These are phyloP conservation scores for Coenobita brevimanus DNA, from an alignment of 1,140 invertebrate species.

Conservation along the genomic window DNA sequence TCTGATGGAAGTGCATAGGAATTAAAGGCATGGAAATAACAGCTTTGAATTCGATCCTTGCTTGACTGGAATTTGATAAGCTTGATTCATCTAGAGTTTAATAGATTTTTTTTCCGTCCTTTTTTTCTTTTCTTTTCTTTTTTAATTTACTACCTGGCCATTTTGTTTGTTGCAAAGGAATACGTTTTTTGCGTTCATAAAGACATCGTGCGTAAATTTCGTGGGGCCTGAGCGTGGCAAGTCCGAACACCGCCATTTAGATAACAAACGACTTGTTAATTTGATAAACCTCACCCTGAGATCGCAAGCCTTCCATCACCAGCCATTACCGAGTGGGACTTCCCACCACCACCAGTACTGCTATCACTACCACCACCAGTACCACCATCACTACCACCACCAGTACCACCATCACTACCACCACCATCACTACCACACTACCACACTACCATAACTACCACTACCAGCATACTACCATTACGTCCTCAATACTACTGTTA, in stretches of 20 bases:
- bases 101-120: too few relatives aligned
- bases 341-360: not conserved
- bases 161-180: not conserved
- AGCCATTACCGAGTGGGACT: not conserved
- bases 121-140: too few relatives aligned
- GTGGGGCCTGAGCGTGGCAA: conserved; percentile 20
- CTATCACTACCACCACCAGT: not conserved
- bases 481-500: too few relatives aligned
- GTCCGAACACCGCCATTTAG: conserved; percentile 45
- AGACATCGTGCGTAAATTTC: conserved; percentile 32
- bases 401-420: not conserved
- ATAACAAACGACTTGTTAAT: conserved; percentile 50
- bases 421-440: not conserved
- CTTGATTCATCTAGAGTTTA: too few relatives aligned
- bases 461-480: not conserved
- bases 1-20: too few relatives aligned
- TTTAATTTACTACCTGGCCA: too few relatives aligned
- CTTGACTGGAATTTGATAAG: too few relatives aligned
- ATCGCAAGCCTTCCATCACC: conserved; percentile 24
- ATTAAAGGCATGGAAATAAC: too few relatives aligned
- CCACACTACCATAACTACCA: not conserved
- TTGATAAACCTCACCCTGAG: conserved; percentile 43
- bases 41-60: too few relatives aligned
- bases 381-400: not conserved
- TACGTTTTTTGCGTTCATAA: conserved; percentile 2